phyloP scores from a whole-genome alignment of 1,140 invertebrate genomes.

The Stegodyphus dumicola region DNA sequence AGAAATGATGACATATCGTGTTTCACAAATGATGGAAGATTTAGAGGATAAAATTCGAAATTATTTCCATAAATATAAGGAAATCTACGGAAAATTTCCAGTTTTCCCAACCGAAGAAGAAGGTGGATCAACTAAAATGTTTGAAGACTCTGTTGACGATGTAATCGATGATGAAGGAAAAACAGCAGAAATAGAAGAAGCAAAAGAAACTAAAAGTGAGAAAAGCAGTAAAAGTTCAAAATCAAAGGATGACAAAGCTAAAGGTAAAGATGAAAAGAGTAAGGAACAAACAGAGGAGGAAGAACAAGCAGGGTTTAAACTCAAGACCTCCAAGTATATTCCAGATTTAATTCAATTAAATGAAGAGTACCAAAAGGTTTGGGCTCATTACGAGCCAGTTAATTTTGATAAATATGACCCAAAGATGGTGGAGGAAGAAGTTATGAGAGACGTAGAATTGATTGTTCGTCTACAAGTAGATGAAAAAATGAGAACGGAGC shows the following conservation, averaged over 20 bases:
- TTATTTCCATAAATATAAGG: constrained; percentile 20
- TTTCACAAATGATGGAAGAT: constrained; percentile 22
- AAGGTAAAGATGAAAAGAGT: not conserved
- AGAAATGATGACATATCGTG: constrained; percentile 10
- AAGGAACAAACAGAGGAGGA: constrained; percentile 8
- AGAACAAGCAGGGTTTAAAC: not conserved
- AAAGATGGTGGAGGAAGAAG: constrained; percentile 15
- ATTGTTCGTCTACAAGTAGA: constrained; percentile 15
- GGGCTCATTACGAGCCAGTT: not conserved
- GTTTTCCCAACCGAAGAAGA: constrained; percentile 23
- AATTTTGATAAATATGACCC: constrained; percentile 14
- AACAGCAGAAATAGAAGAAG: constrained; percentile 2
- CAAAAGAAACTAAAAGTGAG: not conserved
- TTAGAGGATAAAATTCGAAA: constrained; percentile 34
- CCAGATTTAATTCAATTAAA: constrained; percentile 1
- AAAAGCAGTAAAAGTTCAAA: not conserved
- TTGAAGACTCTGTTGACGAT: not conserved
- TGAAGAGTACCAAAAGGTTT: constrained; percentile 14
- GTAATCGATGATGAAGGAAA: not conserved
- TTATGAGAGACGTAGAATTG: constrained; percentile 1
- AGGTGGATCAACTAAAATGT: constrained; percentile 23
- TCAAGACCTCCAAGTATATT: constrained; percentile 28
- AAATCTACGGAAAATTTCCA: constrained; percentile 11
- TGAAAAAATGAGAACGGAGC: constrained; percentile 42
- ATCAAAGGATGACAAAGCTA: constrained; percentile 7